These are phyloP conservation scores for Maccullochella peelii DNA, from an alignment of 2,113 vertebrate genomes.

Conservation along the genomic window DNA sequence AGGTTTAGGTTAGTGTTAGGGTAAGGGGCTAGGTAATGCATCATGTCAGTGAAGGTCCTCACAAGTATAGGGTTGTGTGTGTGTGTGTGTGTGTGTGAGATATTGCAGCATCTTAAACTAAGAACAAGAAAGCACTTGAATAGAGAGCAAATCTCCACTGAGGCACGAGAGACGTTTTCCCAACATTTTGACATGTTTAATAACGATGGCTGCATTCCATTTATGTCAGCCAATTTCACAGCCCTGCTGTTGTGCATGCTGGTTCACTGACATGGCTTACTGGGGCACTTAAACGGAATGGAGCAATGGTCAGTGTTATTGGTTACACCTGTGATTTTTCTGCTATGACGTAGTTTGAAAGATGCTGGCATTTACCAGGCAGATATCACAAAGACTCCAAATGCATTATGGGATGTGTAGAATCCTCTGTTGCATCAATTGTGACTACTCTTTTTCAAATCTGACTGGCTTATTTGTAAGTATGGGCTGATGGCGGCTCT, in stretches of 20 bases:
- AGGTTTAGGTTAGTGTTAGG: too few species aligned
- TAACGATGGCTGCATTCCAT: slow-evolving; percentile 14
- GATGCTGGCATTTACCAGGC: neutral
- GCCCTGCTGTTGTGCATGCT: neutral
- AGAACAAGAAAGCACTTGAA: neutral
- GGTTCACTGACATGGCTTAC: too few species aligned
- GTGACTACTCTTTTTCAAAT: neutral
- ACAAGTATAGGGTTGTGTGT: too few species aligned
- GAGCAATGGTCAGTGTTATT: neutral
- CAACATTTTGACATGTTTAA: neutral
- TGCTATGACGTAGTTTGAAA: too few species aligned
- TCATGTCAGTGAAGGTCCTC: too few species aligned
- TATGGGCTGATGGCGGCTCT: neutral
- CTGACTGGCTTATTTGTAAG: neutral
- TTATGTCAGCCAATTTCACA: neutral
- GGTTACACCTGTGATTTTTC: neutral
- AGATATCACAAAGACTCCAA: neutral
- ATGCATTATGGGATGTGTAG: neutral
- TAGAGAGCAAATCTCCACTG: neutral
- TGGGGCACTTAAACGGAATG: neutral
- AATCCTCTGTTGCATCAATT: neutral
- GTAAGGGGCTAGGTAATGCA: too few species aligned
- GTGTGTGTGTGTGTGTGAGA: too few species aligned
- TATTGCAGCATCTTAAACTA: neutral
- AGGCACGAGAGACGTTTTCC: neutral